These are phyloP conservation scores for Karalla daura DNA, from an alignment of 2,797 vertebrate species.

Conservation along the genomic window DNA sequence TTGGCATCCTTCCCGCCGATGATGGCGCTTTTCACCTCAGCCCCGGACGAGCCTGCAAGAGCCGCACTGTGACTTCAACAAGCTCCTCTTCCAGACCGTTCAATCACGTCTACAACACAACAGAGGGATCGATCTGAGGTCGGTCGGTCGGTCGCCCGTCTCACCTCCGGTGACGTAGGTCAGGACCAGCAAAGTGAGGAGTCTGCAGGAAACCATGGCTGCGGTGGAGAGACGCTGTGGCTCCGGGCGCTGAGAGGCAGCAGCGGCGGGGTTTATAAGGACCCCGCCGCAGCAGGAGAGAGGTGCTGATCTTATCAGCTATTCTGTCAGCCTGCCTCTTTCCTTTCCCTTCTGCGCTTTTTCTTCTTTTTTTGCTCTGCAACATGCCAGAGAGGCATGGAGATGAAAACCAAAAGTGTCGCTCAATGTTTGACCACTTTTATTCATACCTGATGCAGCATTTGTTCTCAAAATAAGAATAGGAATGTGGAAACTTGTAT, in stretches of 20 bases:
- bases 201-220: conserved; percentile 37
- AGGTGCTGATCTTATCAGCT: conserved; percentile 18
- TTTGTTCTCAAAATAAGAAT: too few species aligned
- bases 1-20: neutral
- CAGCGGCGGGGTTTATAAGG: conserved; percentile 37
- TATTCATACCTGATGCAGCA: too few species aligned
- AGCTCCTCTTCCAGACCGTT: neutral
- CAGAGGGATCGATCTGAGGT: too few species aligned
- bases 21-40: conserved; percentile 36
- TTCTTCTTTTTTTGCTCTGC: neutral
- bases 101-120: too few species aligned
- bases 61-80: neutral
- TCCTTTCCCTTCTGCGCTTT: neutral
- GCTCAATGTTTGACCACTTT: neutral
- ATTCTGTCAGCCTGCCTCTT: neutral
- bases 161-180: conserved; percentile 47
- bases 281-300: neutral
- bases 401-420: neutral
- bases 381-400: neutral
- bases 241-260: neutral
- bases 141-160: neutral
- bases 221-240: neutral
- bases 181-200: conserved; percentile 36
- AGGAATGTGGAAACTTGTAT: neutral
- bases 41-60: conserved; percentile 32